Evolutionary conservation across 2,888 invertebrate genomes (phyloP).

Genomic region (Diloba caeruleocephala): DNA sequence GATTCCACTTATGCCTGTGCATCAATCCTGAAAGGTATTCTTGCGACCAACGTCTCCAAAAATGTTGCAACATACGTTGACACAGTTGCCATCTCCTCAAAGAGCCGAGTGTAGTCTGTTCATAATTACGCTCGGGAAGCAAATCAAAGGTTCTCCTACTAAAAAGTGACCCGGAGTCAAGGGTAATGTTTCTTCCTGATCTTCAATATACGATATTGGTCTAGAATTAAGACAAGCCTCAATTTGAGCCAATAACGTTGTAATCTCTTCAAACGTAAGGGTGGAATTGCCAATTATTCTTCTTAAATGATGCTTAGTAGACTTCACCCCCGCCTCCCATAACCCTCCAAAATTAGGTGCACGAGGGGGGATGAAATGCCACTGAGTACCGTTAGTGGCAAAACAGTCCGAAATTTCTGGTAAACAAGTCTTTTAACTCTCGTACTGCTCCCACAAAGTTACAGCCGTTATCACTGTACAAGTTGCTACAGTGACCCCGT

Average conservation of each 20-base stretch:
- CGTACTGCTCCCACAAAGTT: neutral
- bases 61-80: constrained; percentile 30
- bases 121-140: constrained; percentile 27
- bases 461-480: neutral
- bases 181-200: constrained; percentile 16
- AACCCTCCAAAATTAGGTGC: constrained; percentile 1
- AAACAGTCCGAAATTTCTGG: neutral
- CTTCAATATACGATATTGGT: constrained; percentile 12
- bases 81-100: constrained; percentile 35
- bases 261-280: constrained; percentile 37
- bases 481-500: no score
- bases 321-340: no score
- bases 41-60: constrained; percentile 32
- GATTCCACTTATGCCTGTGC: constrained; percentile 15
- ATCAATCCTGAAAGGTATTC: constrained; percentile 1
- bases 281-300: constrained; percentile 22
- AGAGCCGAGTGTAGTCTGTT: constrained; percentile 8
- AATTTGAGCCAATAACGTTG: constrained; percentile 32
- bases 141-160: constrained; percentile 35
- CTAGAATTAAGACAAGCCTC: constrained; percentile 43
- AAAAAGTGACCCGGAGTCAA: constrained; percentile 42
- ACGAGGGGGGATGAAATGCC: constrained; percentile 1
- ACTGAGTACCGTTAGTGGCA: neutral
- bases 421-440: no score
- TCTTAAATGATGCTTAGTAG: neutral